These are phyloP conservation scores for Pygmarrhopalites habei DNA, from an alignment of 1,140 invertebrate species.

Conservation along the genomic window DNA sequence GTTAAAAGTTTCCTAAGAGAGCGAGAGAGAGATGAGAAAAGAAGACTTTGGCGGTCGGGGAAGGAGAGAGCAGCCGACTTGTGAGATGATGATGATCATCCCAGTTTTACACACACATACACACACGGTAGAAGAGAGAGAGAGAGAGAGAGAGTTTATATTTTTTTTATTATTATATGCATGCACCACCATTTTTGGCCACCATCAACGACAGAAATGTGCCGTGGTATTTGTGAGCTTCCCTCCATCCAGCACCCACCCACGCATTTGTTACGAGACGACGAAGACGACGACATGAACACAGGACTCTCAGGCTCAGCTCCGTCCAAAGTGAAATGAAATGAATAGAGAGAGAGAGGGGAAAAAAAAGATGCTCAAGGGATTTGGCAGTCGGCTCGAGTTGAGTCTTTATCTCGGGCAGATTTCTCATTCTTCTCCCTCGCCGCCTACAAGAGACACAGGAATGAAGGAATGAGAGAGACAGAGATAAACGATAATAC, in stretches of 20 bases:
- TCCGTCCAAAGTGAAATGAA: conserved; percentile 10
- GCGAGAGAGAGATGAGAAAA: too few relatives aligned
- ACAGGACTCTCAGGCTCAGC: too few relatives aligned
- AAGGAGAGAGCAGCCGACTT: too few relatives aligned
- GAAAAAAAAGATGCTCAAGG: conserved; percentile 12
- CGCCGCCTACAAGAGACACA: conserved; percentile 29
- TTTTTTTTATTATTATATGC: conserved; percentile 20
- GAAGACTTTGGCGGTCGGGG: too few relatives aligned
- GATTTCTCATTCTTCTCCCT: conserved; percentile 34
- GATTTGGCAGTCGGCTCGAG: conserved; percentile 21
- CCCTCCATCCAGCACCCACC: conserved; percentile 1
- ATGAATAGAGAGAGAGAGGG: neutral
- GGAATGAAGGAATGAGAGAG: neutral
- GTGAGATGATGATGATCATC: too few relatives aligned
- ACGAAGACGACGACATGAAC: too few relatives aligned
- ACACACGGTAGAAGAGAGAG: neutral
- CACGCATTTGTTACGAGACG: conserved; percentile 22
- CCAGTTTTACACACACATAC: too few relatives aligned
- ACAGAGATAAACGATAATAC: conserved; percentile 11
- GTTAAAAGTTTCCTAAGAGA: too few relatives aligned
- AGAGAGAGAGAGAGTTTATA: conserved; percentile 4
- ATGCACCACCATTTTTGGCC: conserved; percentile 25
- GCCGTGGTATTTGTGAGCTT: conserved; percentile 11
- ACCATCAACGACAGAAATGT: conserved; percentile 1
- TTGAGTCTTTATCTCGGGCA: conserved; percentile 24